A percentile compares a stretch with the other conserved stretches of the same genome.
phyloP scores from a whole-genome alignment of 30 jellyfish, hydroid and myxozoan genomes.

The Hydra vulgaris region DNA sequence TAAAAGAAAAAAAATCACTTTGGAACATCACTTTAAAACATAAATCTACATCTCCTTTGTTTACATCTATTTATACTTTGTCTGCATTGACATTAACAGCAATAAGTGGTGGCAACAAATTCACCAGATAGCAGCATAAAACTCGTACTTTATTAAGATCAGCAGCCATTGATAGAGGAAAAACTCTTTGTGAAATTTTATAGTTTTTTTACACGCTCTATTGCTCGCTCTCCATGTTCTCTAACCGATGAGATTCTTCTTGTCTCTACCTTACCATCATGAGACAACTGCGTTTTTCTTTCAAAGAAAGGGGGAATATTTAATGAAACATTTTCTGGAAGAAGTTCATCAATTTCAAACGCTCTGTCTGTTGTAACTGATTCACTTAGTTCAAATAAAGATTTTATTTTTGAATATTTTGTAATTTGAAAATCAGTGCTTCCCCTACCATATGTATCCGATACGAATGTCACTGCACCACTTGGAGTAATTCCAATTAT shows the following conservation, averaged over 20 bases:
- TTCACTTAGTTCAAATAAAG: neutral
- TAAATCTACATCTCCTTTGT: neutral
- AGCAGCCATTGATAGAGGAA: neutral
- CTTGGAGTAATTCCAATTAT: constrained; percentile 41
- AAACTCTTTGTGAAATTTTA: neutral
- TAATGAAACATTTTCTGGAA: neutral
- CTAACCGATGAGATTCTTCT: neutral
- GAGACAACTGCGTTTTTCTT: neutral
- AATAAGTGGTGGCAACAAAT: neutral
- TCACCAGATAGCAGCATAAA: neutral
- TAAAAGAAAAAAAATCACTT: no score
- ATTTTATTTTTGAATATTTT: neutral
- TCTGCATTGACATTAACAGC: neutral
- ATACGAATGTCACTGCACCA: constrained; percentile 56
- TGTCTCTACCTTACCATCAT: neutral
- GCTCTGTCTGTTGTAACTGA: neutral
- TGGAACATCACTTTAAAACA: neutral
- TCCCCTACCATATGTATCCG: constrained; percentile 46
- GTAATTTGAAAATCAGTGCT: no score
- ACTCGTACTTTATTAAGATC: neutral
- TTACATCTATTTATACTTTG: neutral
- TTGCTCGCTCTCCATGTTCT: neutral
- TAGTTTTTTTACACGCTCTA: neutral
- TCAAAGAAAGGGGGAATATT: neutral
- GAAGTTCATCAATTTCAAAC: neutral